phyloP scores from a whole-genome alignment of 2,113 vertebrate genomes.

The Equus przewalskii region DNA sequence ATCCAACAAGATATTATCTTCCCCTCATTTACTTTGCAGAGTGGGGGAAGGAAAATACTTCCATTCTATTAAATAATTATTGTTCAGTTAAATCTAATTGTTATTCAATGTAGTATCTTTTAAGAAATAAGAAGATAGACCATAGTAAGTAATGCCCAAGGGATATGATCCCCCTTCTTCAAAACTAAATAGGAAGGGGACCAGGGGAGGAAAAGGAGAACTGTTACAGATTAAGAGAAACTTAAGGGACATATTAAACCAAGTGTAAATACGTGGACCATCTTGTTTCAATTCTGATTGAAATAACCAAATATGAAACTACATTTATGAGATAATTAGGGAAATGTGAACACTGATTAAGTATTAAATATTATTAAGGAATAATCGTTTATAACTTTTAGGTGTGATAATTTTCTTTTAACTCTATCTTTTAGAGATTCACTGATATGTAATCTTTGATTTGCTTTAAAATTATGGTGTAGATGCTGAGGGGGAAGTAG shows the following conservation, averaged over 20 bases:
- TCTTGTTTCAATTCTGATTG: background rate
- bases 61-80: conserved; percentile 58
- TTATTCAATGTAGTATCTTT: conserved; percentile 39
- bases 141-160: background rate
- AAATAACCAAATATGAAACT: conserved; percentile 46
- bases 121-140: conserved; percentile 25
- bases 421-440: background rate
- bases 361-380: background rate
- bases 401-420: background rate
- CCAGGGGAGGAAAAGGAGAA: background rate
- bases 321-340: background rate
- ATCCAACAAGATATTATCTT: background rate
- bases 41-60: background rate
- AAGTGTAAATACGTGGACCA: background rate
- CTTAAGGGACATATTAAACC: background rate
- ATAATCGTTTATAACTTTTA: background rate
- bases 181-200: conserved; percentile 8
- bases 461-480: background rate
- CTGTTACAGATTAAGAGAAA: background rate
- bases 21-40: background rate
- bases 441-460: background rate
- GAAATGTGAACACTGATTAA: conserved; percentile 10
- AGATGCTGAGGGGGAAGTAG: background rate
- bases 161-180: background rate
- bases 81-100: conserved; percentile 47